phyloP scores from a whole-genome alignment of 2,888 invertebrate genomes.

The Macrosiphum euphorbiae region DNA sequence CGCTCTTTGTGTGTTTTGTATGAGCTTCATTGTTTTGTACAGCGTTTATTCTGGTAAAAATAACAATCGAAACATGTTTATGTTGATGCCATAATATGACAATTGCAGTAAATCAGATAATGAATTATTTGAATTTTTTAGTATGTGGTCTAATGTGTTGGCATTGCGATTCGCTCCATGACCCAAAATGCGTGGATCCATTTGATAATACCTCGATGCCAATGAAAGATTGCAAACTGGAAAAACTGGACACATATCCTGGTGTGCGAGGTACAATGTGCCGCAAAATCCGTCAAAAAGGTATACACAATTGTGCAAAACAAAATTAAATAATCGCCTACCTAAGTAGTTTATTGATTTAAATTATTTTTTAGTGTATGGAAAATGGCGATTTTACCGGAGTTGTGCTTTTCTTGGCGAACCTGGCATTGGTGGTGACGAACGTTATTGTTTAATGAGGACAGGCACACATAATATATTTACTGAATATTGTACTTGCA shows the following conservation, averaged over 20 bases:
- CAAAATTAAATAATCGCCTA: neutral
- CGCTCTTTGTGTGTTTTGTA: neutral
- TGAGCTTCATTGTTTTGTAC: slow-evolving; percentile 25
- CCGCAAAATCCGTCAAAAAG: slow-evolving; percentile 91
- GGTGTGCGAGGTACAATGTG: slow-evolving; percentile 86
- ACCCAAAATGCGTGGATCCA: slow-evolving; percentile 92
- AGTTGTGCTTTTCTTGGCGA: slow-evolving; percentile 90
- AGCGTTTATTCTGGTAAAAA: slow-evolving; percentile 49
- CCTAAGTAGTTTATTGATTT: neutral
- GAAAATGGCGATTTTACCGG: slow-evolving; percentile 69
- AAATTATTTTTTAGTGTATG: slow-evolving; percentile 67
- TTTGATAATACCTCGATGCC: slow-evolving; percentile 91
- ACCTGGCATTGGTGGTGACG: slow-evolving; percentile 90
- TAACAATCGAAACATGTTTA: slow-evolving; percentile 1
- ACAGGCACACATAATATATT: slow-evolving; percentile 94
- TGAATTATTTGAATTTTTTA: slow-evolving; percentile 66
- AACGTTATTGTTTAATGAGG: slow-evolving; percentile 90
- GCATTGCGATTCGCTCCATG: slow-evolving; percentile 89
- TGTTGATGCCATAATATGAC: slow-evolving; percentile 36
- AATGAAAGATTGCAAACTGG: slow-evolving; percentile 83
- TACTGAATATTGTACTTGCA: slow-evolving; percentile 93
- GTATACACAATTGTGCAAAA: slow-evolving; percentile 70
- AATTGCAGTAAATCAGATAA: neutral
- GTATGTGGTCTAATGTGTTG: slow-evolving; percentile 80
- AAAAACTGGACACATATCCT: slow-evolving; percentile 76